A percentile compares a stretch with the other conserved stretches of the same genome.
phyloP scores from a whole-genome alignment of 2,113 vertebrate species.

The Xenopus borealis region DNA sequence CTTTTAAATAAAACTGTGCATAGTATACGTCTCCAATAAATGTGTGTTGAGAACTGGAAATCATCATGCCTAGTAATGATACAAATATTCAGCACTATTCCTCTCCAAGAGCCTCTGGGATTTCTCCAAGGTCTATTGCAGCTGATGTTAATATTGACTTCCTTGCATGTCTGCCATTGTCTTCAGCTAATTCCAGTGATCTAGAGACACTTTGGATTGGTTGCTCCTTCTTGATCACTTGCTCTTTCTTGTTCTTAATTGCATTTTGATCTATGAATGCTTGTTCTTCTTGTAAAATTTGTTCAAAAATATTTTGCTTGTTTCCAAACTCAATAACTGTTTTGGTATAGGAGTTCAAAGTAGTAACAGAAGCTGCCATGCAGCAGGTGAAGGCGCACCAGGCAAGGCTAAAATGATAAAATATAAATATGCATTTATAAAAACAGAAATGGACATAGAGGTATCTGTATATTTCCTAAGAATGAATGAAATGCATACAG shows the following conservation, averaged over 20 bases:
- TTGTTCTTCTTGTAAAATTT: slow-evolving; percentile 88
- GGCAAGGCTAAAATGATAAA: slow-evolving; percentile 76
- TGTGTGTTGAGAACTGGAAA: neutral
- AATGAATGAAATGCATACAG: too few relatives aligned
- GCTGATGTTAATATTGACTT: slow-evolving; percentile 55
- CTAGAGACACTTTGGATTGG: slow-evolving; percentile 54
- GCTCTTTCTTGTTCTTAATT: slow-evolving; percentile 89
- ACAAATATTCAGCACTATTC: slow-evolving; percentile 62
- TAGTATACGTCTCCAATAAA: neutral
- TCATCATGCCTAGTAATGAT: neutral
- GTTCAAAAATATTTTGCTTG: slow-evolving; percentile 92
- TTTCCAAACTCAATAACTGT: slow-evolving; percentile 96
- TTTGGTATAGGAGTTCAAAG: slow-evolving; percentile 98
- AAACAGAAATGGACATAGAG: too few relatives aligned
- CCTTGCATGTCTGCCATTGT: slow-evolving; percentile 53
- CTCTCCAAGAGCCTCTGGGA: slow-evolving; percentile 67
- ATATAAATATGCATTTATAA: too few relatives aligned
- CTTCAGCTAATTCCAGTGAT: slow-evolving; percentile 62
- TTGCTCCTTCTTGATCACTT: slow-evolving; percentile 53
- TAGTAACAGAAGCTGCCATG: slow-evolving; percentile 97
- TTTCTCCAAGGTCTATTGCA: slow-evolving; percentile 63
- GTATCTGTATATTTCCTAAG: too few relatives aligned
- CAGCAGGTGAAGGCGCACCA: slow-evolving; percentile 98
- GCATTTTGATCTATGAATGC: slow-evolving; percentile 87
- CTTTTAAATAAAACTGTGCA: neutral